Evolutionary conservation across 2,113 vertebrate genomes (phyloP), one percentile per base, ranked within the genome.

Genomic region (Sterna hirundo): DNA sequence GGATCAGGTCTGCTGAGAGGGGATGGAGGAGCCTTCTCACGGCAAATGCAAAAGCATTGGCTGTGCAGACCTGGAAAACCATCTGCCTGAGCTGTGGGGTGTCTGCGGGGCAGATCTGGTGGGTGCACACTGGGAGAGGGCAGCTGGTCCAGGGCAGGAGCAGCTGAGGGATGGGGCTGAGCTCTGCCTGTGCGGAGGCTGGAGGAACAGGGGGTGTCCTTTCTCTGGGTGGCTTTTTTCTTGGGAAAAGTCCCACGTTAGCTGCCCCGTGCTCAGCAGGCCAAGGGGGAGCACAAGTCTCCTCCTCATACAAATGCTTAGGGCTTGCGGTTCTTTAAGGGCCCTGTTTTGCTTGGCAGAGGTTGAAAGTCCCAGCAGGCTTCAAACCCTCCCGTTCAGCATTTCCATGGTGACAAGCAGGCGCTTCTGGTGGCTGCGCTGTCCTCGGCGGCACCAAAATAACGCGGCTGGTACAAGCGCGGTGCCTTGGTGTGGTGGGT

Each of bases 391-490:
- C 76, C 79, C 0, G 2, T 38, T 94, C 84, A 42, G 80, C 91
- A 90, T 97, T 95, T 94, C 96, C 97, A 96, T 96, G 95, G 96
- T 69, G 91, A 96, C 82, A 52, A 52, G 78, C 52, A 58, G 92
- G 72, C 18, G 7, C 19, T 55, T 18, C 72, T 91, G 80, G 57
- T 80, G 81, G 27, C 88, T 61, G 25, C 27, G 83, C 79, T 11
- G 6, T 75, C 70, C 90, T 76, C 4, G 0, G 78, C 58, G 88
- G 58, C 76, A 78, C 64, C 66, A 18, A 36, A 69, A 69, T 17
- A 25, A 36, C 0, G 4, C 57, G 40, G 55, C 65, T 88, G 69
- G 76, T 44, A 61, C 68, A 11, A 46, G 49, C 1, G 0, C 55
- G 20, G 70, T 68, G 74, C 66, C 36, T 20, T 0, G 1, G 8